Evolutionary conservation across 2,888 invertebrate genomes (phyloP), one percentile per base, ranked within the genome.

Genomic region (Andrena haemorrhoa): DNA sequence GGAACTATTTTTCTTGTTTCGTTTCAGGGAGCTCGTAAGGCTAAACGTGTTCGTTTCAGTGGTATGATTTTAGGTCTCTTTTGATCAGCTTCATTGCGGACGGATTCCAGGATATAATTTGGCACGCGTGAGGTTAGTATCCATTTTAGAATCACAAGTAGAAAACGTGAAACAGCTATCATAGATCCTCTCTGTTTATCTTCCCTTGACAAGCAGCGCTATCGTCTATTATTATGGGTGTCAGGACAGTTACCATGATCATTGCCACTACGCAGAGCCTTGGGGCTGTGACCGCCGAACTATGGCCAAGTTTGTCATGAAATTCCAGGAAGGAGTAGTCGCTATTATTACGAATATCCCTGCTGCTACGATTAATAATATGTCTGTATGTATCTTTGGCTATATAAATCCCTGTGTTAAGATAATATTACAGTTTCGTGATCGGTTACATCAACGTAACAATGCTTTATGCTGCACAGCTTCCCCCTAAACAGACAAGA

Each of bases 41-140:
- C 23, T 56, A 35, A n/a, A 77, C 47, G 8, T 70, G 33, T 64
- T 69, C 58, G 51, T 69, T 81, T 53, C 70, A 29, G 58, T 58
- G 51, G n/a, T 20, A 51, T 31, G 51, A 74, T 79, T 73, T 68
- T 29, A 49, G 51, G 29, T 20, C 41, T 31, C 33, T n/a, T 47
- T 10, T 10, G 51, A 60, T 58, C 41, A 29, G 1, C 33, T 33
- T 5, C 31, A 2, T 64, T 60, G 35, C 75, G 70, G 81, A 53
- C 23, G 23, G 2, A 16, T 26, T 66, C 74, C 75, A 80, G 35
- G 10, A 75, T 74, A 74, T 80, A 74, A 80, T 82, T 80, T 70
- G 70, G 60, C 74, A 26, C 20, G 7, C 51, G 20, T 26, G 20
- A 29, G 16, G 49, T 47, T 41, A 33, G 60, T 23, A 68, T 63